These are phyloP conservation scores for Nysson spinosus DNA, from an alignment of 2,888 invertebrate species.

Conservation along the genomic window DNA sequence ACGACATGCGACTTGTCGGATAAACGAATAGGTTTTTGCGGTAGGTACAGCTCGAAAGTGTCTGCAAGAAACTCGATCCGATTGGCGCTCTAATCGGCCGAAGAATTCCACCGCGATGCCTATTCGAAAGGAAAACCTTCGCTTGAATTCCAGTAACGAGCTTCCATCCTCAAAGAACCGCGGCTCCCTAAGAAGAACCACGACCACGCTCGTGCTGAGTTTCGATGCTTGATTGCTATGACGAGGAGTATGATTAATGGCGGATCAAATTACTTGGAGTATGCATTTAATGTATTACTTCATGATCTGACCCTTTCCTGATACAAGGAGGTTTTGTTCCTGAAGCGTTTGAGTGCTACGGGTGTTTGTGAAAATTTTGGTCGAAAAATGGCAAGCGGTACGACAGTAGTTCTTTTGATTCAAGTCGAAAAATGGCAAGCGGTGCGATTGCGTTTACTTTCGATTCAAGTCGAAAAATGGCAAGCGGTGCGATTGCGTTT, in stretches of 20 bases:
- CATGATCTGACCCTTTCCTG: too few species aligned
- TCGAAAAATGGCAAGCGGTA: too few species aligned
- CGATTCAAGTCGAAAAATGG: too few species aligned
- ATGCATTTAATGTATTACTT: too few species aligned
- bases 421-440: too few species aligned
- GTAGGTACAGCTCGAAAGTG: constrained; percentile 62
- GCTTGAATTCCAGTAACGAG: constrained; percentile 49
- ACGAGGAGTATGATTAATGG: constrained; percentile 18
- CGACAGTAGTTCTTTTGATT: too few species aligned
- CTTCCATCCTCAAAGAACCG: constrained; percentile 22
- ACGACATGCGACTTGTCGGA: constrained; percentile 46
- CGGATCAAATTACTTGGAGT: constrained; percentile 15
- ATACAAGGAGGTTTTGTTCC: too few species aligned
- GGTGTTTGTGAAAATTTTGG: too few species aligned
- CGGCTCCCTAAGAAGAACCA: constrained; percentile 10
- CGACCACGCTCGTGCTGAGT: not conserved
- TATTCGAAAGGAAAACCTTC: constrained; percentile 57
- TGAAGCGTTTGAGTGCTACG: too few species aligned
- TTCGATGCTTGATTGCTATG: constrained; percentile 25
- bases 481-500: too few species aligned
- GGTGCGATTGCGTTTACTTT: too few species aligned
- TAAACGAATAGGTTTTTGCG: constrained; percentile 62
- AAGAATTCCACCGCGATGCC: constrained; percentile 53
- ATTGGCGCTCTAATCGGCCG: constrained; percentile 57
- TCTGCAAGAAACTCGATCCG: constrained; percentile 60